phyloP scores from a whole-genome alignment of 2,797 vertebrate species.

The Spinus pinus region DNA sequence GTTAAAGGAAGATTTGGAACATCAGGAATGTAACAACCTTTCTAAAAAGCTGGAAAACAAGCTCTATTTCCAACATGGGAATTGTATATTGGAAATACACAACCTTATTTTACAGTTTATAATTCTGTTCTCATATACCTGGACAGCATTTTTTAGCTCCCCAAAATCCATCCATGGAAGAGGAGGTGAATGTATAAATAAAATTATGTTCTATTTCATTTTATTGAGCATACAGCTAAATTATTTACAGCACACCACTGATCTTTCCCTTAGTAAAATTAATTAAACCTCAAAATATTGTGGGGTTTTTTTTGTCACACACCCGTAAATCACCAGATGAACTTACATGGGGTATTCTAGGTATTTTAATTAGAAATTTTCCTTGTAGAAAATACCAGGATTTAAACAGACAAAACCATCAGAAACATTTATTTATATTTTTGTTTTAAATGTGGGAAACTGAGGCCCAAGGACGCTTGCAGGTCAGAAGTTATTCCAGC shows the following conservation, averaged over 20 bases:
- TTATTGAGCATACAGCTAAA: neutral
- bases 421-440: neutral
- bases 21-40: neutral
- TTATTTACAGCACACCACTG: neutral
- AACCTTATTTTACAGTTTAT: neutral
- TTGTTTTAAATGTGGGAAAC: neutral
- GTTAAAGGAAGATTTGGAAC: neutral
- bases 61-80: neutral
- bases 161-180: neutral
- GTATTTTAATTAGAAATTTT: neutral
- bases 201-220: neutral
- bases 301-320: fast-evolving
- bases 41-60: neutral
- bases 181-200: neutral
- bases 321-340: neutral
- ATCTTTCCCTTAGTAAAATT: neutral
- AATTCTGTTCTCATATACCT: neutral
- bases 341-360: neutral
- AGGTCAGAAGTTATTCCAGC: neutral
- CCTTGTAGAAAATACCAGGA: neutral
- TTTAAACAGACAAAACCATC: neutral
- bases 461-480: fast-evolving
- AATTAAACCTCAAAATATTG: neutral
- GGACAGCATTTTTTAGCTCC: neutral
- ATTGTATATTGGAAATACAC: neutral